Percentiles rank a stretch among this genome's conserved stretches.
Evolutionary conservation across 2,797 vertebrate species (phyloP).

Genomic region (Cryptoblepharus egeriae): DNA sequence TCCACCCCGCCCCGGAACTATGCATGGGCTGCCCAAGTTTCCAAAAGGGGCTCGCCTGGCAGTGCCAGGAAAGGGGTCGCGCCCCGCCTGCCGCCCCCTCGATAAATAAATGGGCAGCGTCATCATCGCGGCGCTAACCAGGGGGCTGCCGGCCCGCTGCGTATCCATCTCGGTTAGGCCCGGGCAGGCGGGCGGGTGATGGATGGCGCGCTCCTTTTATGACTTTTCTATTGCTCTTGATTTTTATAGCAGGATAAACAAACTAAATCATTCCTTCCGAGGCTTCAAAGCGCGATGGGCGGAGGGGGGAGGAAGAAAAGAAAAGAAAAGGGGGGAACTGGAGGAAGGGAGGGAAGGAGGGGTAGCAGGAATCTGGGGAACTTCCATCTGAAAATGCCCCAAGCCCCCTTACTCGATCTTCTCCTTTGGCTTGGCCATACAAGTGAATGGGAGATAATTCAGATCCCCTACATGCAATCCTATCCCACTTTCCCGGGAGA

Average conservation of each 20-base stretch:
- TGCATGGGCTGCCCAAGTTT: too few relatives aligned
- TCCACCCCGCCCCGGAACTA: too few relatives aligned
- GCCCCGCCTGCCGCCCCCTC: not conserved
- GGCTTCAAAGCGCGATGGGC: constrained; percentile 73
- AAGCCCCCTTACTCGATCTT: not conserved
- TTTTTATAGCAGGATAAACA: constrained; percentile 93
- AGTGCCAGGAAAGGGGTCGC: not conserved
- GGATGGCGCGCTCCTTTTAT: constrained; percentile 91
- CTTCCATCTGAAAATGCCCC: not conserved
- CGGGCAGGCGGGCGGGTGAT: constrained; percentile 82
- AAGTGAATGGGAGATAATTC: too few relatives aligned
- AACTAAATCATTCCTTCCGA: constrained; percentile 87
- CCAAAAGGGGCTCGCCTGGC: not conserved
- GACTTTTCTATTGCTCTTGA: constrained; percentile 89
- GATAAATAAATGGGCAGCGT: constrained; percentile 82
- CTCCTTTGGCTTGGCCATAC: constrained; percentile 50
- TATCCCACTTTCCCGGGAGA: too few relatives aligned
- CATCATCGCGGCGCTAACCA: constrained; percentile 80
- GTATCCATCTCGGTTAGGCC: constrained; percentile 85
- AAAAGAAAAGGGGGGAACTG: constrained; percentile 35
- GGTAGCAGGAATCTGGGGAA: not conserved
- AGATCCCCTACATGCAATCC: too few relatives aligned
- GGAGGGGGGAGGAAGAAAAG: constrained; percentile 24
- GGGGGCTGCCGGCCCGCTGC: constrained; percentile 83
- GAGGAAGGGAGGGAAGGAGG: constrained; percentile 37